Evolutionary conservation across 1,140 invertebrate species (phyloP).

Genomic region (Drosophila arizonae): DNA sequence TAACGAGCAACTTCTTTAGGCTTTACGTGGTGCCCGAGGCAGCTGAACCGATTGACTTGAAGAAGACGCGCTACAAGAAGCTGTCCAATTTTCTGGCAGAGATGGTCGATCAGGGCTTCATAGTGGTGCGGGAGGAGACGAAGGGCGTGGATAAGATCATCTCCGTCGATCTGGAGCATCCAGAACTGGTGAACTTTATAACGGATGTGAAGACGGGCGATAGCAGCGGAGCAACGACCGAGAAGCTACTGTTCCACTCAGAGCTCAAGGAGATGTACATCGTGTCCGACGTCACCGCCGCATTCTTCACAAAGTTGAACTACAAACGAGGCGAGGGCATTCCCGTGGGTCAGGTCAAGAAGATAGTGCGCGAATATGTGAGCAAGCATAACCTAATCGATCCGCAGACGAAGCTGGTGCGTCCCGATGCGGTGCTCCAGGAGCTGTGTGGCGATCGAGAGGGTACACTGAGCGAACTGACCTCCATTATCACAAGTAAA

Average conservation of each 20-base stretch:
- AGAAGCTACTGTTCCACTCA: slow-evolving; percentile 73
- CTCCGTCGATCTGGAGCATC: slow-evolving; percentile 85
- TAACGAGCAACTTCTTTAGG: slow-evolving; percentile 91
- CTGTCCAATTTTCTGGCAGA: slow-evolving; percentile 90
- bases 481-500: slow-evolving; percentile 87
- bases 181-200: slow-evolving; percentile 83
- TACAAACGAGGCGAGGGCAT: slow-evolving; percentile 90
- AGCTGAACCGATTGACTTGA: slow-evolving; percentile 89
- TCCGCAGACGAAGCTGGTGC: slow-evolving; percentile 83
- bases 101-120: slow-evolving; percentile 86
- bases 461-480: slow-evolving; percentile 89
- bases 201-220: slow-evolving; percentile 62
- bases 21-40: slow-evolving; percentile 89
- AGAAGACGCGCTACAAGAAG: slow-evolving; percentile 95
- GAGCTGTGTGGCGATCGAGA: slow-evolving; percentile 74
- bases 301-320: slow-evolving; percentile 82
- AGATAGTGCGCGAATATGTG: slow-evolving; percentile 90
- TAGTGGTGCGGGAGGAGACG: slow-evolving; percentile 87
- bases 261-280: slow-evolving; percentile 88
- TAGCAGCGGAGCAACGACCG: slow-evolving; percentile 42
- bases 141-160: slow-evolving; percentile 90
- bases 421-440: slow-evolving; percentile 80
- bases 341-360: slow-evolving; percentile 87
- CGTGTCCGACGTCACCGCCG: slow-evolving; percentile 83
- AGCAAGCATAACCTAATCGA: slow-evolving; percentile 87